Conservation (phyloP, 2,888 invertebrate species). For the Tyria jacobaeae region DNA sequence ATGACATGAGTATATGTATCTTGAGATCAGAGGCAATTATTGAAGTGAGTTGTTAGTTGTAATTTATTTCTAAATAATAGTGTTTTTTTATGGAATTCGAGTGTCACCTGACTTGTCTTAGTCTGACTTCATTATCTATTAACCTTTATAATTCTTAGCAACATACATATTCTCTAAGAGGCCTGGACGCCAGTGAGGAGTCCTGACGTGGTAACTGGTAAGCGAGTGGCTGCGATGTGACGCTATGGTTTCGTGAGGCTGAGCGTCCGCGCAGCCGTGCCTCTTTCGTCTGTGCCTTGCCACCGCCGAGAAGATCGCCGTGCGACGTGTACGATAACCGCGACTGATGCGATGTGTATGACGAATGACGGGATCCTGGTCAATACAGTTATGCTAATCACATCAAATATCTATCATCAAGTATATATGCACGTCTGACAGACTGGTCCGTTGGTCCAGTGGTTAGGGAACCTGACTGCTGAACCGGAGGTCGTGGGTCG, state of each 20-base stretch:
- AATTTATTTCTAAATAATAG: neutral
- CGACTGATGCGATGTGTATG: conserved; percentile 98
- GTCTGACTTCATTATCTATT: no score
- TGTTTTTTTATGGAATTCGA: neutral
- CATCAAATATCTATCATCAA: no score
- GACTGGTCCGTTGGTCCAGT: no score
- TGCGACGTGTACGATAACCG: conserved; percentile 97
- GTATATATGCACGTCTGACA: no score
- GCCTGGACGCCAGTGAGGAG: conserved; percentile 88
- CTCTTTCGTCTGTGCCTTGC: conserved; percentile 93
- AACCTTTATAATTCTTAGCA: neutral
- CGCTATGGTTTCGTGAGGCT: conserved; percentile 89
- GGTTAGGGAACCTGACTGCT: no score
- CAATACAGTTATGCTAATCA: conserved; percentile 9
- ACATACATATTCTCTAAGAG: conserved; percentile 91
- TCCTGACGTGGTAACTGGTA: conserved; percentile 83
- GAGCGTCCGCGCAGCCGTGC: conserved; percentile 92
- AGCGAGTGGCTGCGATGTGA: conserved; percentile 86
- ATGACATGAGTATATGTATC: no score
- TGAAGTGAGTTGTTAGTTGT: neutral
- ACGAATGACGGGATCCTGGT: conserved; percentile 95
- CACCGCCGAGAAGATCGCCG: conserved; percentile 94
- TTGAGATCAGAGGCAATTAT: no score
- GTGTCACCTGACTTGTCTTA: neutral
- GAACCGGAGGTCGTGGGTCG: no score